Percentiles rank a stretch among this genome's conserved stretches.
Evolutionary conservation across 2,113 vertebrate genomes (phyloP).

Genomic region (Melanocharis versteri): DNA sequence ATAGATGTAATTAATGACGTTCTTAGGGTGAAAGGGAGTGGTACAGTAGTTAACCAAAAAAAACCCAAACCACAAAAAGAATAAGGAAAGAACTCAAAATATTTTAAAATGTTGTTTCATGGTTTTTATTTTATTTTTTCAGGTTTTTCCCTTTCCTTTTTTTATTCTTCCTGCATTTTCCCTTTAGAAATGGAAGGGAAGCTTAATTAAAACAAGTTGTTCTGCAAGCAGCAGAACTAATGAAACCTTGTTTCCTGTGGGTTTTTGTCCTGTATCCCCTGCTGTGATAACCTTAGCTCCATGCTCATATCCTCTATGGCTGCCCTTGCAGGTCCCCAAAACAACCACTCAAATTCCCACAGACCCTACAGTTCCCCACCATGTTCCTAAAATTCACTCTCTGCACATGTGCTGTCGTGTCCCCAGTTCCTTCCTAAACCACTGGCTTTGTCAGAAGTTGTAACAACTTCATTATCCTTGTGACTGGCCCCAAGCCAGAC

Average conservation of each 20-base stretch:
- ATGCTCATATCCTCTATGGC: neutral
- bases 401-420: neutral
- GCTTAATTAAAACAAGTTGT: constrained; percentile 57
- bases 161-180: constrained; percentile 21
- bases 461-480: neutral
- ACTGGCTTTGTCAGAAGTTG: neutral
- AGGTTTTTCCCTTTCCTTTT: constrained; percentile 53
- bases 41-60: neutral
- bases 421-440: neutral
- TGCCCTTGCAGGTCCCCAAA: neutral
- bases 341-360: neutral
- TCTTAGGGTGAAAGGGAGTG: neutral
- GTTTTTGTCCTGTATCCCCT: constrained; percentile 2
- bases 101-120: neutral
- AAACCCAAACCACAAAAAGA: neutral
- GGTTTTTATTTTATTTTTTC: constrained; percentile 35
- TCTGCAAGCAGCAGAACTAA: constrained; percentile 14
- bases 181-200: constrained; percentile 34
- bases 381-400: neutral
- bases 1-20: neutral
- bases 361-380: neutral
- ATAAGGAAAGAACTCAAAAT: neutral
- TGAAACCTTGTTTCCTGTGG: constrained; percentile 46
- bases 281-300: constrained; percentile 32
- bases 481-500: neutral